A percentile compares a stretch with the other conserved stretches of the same genome.
Evolutionary conservation across 1,140 invertebrate genomes (phyloP).

Genomic region (Planococcus citri): DNA sequence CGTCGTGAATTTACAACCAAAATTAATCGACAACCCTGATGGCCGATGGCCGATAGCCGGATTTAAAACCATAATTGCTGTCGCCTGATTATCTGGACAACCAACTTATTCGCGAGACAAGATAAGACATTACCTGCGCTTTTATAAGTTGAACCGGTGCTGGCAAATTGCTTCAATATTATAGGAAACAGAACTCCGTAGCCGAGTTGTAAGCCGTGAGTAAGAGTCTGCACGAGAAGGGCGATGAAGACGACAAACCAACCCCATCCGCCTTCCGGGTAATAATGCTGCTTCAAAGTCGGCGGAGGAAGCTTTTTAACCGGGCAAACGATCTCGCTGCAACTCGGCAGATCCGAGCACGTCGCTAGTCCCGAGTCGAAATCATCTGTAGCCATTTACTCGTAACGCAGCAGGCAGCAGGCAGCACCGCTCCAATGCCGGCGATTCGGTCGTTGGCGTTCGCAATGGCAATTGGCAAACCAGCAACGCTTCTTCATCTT

Average conservation of each 20-base stretch:
- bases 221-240: slow-evolving; percentile 40
- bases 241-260: slow-evolving; percentile 44
- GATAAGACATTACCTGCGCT: slow-evolving; percentile 31
- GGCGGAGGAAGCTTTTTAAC: slow-evolving; percentile 26
- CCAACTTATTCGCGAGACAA: too few relatives aligned
- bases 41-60: too few relatives aligned
- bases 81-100: too few relatives aligned
- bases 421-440: too few relatives aligned
- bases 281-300: slow-evolving; percentile 45
- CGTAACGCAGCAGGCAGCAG: neutral
- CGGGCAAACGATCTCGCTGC: slow-evolving; percentile 29
- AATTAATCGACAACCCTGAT: too few relatives aligned
- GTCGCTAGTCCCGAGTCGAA: slow-evolving; percentile 30
- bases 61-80: too few relatives aligned
- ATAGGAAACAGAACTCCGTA: slow-evolving; percentile 33
- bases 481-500: neutral
- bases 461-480: neutral
- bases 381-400: slow-evolving; percentile 25
- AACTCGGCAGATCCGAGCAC: slow-evolving; percentile 29
- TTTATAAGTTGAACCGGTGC: slow-evolving; percentile 22
- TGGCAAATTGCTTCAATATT: slow-evolving; percentile 29
- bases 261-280: slow-evolving; percentile 54
- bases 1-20: too few relatives aligned
- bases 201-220: slow-evolving; percentile 39
- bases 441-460: neutral